These are phyloP conservation scores for Pogonomyrmex californicus DNA, from an alignment of 1,140 invertebrate species.

Conservation along the genomic window DNA sequence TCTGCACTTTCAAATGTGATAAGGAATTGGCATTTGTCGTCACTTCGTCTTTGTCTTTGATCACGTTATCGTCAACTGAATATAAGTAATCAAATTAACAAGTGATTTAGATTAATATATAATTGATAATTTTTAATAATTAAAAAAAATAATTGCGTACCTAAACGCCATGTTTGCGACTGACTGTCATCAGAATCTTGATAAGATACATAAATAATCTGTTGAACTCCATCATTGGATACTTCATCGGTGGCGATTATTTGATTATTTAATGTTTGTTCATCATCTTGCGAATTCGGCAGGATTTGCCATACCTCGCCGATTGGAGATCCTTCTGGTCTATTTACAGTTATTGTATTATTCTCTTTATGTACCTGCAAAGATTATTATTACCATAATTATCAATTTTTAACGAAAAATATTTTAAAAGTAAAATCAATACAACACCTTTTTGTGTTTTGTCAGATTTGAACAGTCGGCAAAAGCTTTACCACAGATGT, in stretches of 20 bases:
- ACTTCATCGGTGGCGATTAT: constrained; percentile 78
- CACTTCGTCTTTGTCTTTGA: constrained; percentile 78
- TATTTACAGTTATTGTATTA: constrained; percentile 72
- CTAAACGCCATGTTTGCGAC: constrained; percentile 84
- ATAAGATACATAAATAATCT: constrained; percentile 87
- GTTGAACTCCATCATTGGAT: constrained; percentile 81
- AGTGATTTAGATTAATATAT: constrained; percentile 4
- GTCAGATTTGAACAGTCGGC: constrained; percentile 90
- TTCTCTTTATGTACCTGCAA: constrained; percentile 80
- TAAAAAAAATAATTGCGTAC: constrained; percentile 60
- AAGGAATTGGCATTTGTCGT: constrained; percentile 61
- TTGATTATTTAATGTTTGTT: constrained; percentile 74
- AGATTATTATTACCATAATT: constrained; percentile 47
- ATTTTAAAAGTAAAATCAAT: constrained; percentile 17
- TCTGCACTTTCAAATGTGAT: constrained; percentile 75
- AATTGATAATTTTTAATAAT: too few relatives aligned
- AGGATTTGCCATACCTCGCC: constrained; percentile 83
- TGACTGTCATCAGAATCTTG: constrained; percentile 84
- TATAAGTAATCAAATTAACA: constrained; percentile 41
- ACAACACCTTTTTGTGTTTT: constrained; percentile 89
- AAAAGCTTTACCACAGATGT: constrained; percentile 92
- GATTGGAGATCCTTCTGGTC: constrained; percentile 68
- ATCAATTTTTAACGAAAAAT: constrained; percentile 2
- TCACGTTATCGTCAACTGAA: constrained; percentile 78
- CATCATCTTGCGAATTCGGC: constrained; percentile 77